These are phyloP conservation scores for Oenanthe oenanthe DNA, from an alignment of 2,113 vertebrate species.

Conservation along the genomic window DNA sequence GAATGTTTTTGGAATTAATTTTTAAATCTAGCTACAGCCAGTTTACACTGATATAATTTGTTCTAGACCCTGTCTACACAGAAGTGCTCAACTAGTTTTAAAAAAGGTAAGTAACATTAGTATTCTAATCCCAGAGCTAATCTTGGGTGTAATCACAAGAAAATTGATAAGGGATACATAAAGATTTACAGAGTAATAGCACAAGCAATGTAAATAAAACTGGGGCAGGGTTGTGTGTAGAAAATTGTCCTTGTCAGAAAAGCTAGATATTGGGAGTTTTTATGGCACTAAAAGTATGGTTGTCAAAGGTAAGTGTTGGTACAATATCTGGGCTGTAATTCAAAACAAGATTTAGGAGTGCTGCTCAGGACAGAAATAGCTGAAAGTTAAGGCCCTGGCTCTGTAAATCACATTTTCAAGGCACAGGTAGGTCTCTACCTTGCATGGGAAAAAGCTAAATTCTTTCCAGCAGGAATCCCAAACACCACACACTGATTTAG, in stretches of 20 bases:
- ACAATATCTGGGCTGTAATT: not conserved
- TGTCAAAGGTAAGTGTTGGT: not conserved
- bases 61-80: not conserved
- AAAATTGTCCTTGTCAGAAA: not conserved
- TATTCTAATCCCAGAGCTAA: not conserved
- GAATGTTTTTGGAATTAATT: slow-evolving; percentile 48
- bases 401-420: not conserved
- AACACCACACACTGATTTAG: not conserved
- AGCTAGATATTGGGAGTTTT: not conserved
- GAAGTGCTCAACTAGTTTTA: not conserved
- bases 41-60: slow-evolving; percentile 9
- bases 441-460: not conserved
- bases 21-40: slow-evolving; percentile 26
- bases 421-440: not conserved
- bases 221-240: not conserved
- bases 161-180: not conserved
- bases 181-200: not conserved
- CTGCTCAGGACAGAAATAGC: not conserved
- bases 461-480: not conserved
- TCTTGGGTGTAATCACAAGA: not conserved
- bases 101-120: not conserved
- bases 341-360: not conserved
- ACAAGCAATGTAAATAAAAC: not conserved
- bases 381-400: not conserved
- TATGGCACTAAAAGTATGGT: not conserved